Evolutionary conservation across 2,113 vertebrate species (phyloP).

Genomic region (Anoplopoma fimbria): DNA sequence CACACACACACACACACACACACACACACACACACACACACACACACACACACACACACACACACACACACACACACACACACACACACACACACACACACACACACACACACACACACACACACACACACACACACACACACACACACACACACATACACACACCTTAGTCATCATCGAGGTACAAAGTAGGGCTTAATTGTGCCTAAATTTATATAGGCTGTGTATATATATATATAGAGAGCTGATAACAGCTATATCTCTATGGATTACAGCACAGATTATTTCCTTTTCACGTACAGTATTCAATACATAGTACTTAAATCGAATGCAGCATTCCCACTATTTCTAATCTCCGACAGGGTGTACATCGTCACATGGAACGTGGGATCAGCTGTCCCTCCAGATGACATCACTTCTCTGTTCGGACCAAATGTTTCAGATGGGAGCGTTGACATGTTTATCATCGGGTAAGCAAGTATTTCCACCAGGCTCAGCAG

Average conservation of each 20-base stretch:
- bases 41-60: conserved; percentile 16
- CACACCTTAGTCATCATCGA: conserved; percentile 57
- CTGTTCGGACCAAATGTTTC: conserved; percentile 90
- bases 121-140: conserved; percentile 17
- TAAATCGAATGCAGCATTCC: conserved; percentile 26
- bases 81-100: conserved; percentile 20
- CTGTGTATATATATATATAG: background rate
- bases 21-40: conserved; percentile 20
- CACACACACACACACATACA: conserved; percentile 22
- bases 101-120: conserved; percentile 25
- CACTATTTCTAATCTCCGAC: conserved; percentile 26
- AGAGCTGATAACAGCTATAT: conserved; percentile 30
- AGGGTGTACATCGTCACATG: conserved; percentile 96
- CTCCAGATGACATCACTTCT: conserved; percentile 91
- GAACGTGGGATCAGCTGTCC: conserved; percentile 96
- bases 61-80: conserved; percentile 22
- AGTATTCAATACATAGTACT: background rate
- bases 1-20: conserved; percentile 22
- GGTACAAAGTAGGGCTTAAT: no score
- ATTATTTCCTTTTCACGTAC: conserved; percentile 42
- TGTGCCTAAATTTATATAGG: conserved; percentile 44
- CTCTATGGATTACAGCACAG: conserved; percentile 53
- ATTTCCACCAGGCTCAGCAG: conserved; percentile 41
- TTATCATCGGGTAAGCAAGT: conserved; percentile 93
- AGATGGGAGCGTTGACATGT: conserved; percentile 89